Conservation (phyloP, 1,140 invertebrate genomes). For the Habropoda laboriosa region DNA sequence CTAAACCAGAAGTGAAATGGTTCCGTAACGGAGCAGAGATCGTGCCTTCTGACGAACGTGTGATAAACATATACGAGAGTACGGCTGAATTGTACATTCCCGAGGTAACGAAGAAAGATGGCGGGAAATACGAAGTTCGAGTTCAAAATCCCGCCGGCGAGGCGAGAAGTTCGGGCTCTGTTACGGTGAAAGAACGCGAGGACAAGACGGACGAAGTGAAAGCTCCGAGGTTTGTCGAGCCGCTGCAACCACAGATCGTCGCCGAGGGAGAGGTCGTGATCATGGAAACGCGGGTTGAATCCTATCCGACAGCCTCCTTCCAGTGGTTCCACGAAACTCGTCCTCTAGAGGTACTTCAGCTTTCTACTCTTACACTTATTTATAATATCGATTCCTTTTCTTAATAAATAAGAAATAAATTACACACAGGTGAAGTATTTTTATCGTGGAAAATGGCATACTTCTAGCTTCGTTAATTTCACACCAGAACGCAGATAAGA, state of each 20-base stretch:
- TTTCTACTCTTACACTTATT: not conserved
- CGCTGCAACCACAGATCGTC: slow-evolving; percentile 87
- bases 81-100: slow-evolving; percentile 87
- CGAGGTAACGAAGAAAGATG: slow-evolving; percentile 87
- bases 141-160: slow-evolving; percentile 89
- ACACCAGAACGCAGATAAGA: too few relatives aligned
- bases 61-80: slow-evolving; percentile 85
- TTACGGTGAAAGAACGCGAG: slow-evolving; percentile 84
- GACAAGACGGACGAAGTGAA: slow-evolving; percentile 83
- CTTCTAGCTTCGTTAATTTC: too few relatives aligned
- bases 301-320: slow-evolving; percentile 90
- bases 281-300: slow-evolving; percentile 89
- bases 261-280: slow-evolving; percentile 89
- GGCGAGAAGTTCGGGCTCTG: slow-evolving; percentile 89
- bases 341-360: slow-evolving; percentile 78
- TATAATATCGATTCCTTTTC: not conserved
- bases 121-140: slow-evolving; percentile 92
- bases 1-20: slow-evolving; percentile 91
- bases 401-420: too few relatives aligned
- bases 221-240: slow-evolving; percentile 89
- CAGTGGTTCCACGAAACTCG: slow-evolving; percentile 90
- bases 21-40: slow-evolving; percentile 93
- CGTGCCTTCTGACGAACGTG: slow-evolving; percentile 85
- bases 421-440: too few relatives aligned
- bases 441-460: too few relatives aligned